Base-by-base conservation (phyloP, 2,888 invertebrate genomes). In the Spatulosminthurus flaviceps region DNA sequence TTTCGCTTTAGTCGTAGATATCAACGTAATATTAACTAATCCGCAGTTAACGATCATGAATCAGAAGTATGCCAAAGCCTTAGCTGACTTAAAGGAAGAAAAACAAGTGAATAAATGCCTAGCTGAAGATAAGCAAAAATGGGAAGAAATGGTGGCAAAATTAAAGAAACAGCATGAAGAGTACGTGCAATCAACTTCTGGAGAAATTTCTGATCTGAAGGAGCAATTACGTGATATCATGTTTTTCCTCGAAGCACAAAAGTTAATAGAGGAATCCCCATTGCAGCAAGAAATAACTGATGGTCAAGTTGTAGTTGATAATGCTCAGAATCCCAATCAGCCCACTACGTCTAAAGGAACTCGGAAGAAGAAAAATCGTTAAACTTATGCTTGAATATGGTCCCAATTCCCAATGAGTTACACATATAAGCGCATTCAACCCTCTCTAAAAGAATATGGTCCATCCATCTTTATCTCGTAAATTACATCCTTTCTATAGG, bases 151-250 rank as follows among this genome's bases (percentile, higher is more conserved):
- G 86, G 89, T 92, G 84, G 87, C 88, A 19, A 87, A 88, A 26
- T 86, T 92, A 21, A 91, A 92, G 84, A 88, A 89, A 78, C 89
- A 88, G 51, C 85, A 89, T 73, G 86, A 86, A 26, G 86, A 87
- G 66, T 86, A 87, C 51, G 87, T 87, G 77, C 86, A 87, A 60
- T 84, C 86, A n/a, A 89, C 89, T 83, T 86, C 87, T 19, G 64
- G 88, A 70, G 92, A 97, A 90, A 90, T 96, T n/a, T 84, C 88
- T 0, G 96, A 97, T 24, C 89, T 98, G 41, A 92, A 93, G 84
- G 98, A 98, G 86, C 97, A 99, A 89, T 90, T 99, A 11, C 91
- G 95, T 43, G 99, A 99, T 90, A 90, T 99, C 72, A 97, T 98
- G 96, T 97, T 98, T 89, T 97, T 94, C 88, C 91, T 99, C 86